Percentiles rank a stretch among this genome's conserved stretches.
These are phyloP conservation scores for Tenebrio molitor DNA, from an alignment of 1,140 invertebrate species.

Conservation along the genomic window DNA sequence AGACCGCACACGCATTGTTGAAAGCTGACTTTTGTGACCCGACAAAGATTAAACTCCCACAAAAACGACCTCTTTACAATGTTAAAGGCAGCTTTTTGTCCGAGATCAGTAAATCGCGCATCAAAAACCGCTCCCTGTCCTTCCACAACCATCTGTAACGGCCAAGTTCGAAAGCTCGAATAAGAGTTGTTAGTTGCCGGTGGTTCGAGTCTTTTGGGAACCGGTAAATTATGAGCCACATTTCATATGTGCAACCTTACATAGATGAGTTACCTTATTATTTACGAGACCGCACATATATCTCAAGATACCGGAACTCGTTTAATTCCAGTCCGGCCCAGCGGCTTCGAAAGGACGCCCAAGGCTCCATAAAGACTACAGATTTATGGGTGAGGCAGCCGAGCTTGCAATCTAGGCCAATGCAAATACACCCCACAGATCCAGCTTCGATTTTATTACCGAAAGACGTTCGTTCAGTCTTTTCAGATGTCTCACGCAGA, in stretches of 20 bases:
- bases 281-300: slow-evolving; percentile 52
- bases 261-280: slow-evolving; percentile 56
- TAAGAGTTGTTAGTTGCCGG: slow-evolving; percentile 4
- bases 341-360: slow-evolving; percentile 49
- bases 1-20: neutral
- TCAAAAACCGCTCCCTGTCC: too few relatives aligned
- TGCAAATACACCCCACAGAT: slow-evolving; percentile 21
- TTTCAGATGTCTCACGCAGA: slow-evolving; percentile 22
- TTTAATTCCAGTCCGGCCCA: slow-evolving; percentile 52
- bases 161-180: neutral
- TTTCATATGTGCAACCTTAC: slow-evolving; percentile 54
- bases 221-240: slow-evolving; percentile 49
- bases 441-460: slow-evolving; percentile 11
- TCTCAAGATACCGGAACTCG: slow-evolving; percentile 50
- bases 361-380: slow-evolving; percentile 46
- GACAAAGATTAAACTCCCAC: too few relatives aligned
- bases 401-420: slow-evolving; percentile 42
- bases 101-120: too few relatives aligned
- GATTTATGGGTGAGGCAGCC: slow-evolving; percentile 49
- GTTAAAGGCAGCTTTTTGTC: too few relatives aligned
- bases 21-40: neutral
- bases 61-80: too few relatives aligned
- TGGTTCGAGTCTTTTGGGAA: slow-evolving; percentile 13
- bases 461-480: slow-evolving; percentile 16
- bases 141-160: too few relatives aligned